A percentile compares a stretch with the other conserved stretches of the same genome.
Conservation (phyloP, 2,113 vertebrate species). For the Notarius quadriscutis region DNA sequence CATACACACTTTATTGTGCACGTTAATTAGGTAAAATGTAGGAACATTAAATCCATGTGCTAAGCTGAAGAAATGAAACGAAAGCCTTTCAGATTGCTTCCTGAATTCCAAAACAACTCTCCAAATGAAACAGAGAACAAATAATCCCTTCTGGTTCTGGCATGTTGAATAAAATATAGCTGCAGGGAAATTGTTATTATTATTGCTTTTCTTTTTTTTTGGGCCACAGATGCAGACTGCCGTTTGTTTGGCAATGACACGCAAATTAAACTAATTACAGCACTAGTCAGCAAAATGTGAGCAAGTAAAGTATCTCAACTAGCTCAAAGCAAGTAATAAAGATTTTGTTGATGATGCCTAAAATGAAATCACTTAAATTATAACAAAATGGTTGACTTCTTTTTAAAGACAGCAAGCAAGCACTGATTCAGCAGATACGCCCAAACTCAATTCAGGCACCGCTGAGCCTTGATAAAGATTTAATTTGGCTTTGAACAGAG, state of each 20-base stretch:
- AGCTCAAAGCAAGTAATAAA: constrained; percentile 22
- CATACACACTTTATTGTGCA: not conserved
- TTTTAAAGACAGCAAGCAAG: not conserved
- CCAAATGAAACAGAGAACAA: constrained; percentile 42
- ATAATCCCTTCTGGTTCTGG: constrained; percentile 30
- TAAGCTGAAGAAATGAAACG: constrained; percentile 53
- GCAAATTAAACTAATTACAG: constrained; percentile 35
- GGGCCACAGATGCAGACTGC: constrained; percentile 27
- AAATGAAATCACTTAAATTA: not conserved
- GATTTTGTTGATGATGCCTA: not conserved
- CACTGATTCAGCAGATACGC: not conserved
- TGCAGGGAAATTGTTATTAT: constrained; percentile 6
- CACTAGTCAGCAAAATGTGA: constrained; percentile 27
- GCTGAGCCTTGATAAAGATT: not conserved
- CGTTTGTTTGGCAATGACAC: constrained; percentile 32
- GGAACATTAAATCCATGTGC: constrained; percentile 46
- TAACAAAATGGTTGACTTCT: not conserved
- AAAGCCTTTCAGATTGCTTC: constrained; percentile 28
- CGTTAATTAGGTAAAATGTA: constrained; percentile 2
- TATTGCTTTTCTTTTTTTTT: not conserved
- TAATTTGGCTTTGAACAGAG: not conserved
- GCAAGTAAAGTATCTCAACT: not conserved
- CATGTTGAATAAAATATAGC: constrained; percentile 31
- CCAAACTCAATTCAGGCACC: not conserved
- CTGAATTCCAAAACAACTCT: constrained; percentile 22